Conservation (phyloP, 2,797 vertebrate genomes). For the Etheostoma perlongum region DNA sequence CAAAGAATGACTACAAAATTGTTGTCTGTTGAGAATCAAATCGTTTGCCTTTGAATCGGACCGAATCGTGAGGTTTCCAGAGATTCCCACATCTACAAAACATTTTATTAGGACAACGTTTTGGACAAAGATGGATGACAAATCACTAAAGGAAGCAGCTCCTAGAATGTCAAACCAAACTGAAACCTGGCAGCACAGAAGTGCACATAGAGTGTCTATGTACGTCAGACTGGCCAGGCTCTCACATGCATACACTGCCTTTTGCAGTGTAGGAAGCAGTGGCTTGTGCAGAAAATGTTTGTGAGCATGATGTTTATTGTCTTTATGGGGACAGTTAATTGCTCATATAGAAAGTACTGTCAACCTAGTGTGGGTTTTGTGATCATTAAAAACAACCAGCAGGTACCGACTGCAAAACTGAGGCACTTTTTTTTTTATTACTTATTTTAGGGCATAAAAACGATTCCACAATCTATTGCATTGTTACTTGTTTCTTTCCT, state of each 20-base stretch:
- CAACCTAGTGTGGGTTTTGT: conserved; percentile 1
- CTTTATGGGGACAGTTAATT: conserved; percentile 7
- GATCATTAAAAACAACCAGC: conserved; percentile 19
- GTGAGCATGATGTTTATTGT: conserved; percentile 10
- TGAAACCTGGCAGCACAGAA: conserved; percentile 6
- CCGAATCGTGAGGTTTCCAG: too few relatives aligned
- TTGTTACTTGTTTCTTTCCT: neutral
- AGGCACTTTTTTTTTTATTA: neutral
- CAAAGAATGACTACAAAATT: too few relatives aligned
- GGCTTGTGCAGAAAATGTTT: conserved; percentile 12
- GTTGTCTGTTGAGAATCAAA: too few relatives aligned
- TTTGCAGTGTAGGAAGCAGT: conserved; percentile 26
- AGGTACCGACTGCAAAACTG: neutral
- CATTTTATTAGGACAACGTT: neutral
- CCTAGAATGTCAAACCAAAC: conserved; percentile 14
- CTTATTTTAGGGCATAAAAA: neutral
- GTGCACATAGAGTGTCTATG: conserved; percentile 10
- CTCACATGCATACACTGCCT: conserved; percentile 22
- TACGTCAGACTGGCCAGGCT: conserved; percentile 33
- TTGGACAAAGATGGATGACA: neutral
- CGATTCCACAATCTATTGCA: neutral
- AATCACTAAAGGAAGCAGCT: neutral
- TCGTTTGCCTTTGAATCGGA: too few relatives aligned
- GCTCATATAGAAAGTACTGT: conserved; percentile 1
- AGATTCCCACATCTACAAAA: neutral